Evolutionary conservation across 2,888 invertebrate species (phyloP).

Genomic region (Myathropa florea): DNA sequence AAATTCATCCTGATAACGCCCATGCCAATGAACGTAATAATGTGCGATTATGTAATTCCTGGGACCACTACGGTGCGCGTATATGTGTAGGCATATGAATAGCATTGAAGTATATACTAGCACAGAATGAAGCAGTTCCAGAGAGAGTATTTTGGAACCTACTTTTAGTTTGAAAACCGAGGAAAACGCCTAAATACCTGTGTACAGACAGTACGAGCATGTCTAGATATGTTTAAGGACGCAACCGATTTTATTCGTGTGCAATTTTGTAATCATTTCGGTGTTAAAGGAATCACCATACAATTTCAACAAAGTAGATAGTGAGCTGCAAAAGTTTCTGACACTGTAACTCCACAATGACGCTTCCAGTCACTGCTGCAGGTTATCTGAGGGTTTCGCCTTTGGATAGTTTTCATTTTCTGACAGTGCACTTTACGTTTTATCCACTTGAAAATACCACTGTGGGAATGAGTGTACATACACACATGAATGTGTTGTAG

Average conservation of each 20-base stretch:
- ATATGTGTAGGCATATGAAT: background rate
- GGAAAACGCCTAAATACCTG: background rate
- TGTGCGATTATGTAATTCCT: background rate
- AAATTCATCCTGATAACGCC: conserved; percentile 4
- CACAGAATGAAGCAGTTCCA: too few relatives aligned
- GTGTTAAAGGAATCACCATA: background rate
- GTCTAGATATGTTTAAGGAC: background rate
- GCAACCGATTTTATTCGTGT: background rate
- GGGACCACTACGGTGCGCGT: background rate
- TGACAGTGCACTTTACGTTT: background rate
- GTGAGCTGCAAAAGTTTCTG: background rate
- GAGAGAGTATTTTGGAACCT: too few relatives aligned
- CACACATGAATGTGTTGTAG: background rate
- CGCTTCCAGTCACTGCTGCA: background rate
- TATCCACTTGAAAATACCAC: background rate
- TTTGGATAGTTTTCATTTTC: background rate
- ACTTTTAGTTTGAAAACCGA: background rate
- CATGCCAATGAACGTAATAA: background rate
- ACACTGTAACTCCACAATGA: background rate
- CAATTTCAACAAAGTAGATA: background rate
- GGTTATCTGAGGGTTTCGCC: background rate
- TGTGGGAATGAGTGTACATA: background rate
- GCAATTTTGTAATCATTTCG: background rate
- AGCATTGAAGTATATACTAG: too few relatives aligned
- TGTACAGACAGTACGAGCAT: background rate